A percentile compares a stretch with the other conserved stretches of the same genome.
Conservation (phyloP, 2,113 vertebrate species). For the Entomyzon cyanotis region DNA sequence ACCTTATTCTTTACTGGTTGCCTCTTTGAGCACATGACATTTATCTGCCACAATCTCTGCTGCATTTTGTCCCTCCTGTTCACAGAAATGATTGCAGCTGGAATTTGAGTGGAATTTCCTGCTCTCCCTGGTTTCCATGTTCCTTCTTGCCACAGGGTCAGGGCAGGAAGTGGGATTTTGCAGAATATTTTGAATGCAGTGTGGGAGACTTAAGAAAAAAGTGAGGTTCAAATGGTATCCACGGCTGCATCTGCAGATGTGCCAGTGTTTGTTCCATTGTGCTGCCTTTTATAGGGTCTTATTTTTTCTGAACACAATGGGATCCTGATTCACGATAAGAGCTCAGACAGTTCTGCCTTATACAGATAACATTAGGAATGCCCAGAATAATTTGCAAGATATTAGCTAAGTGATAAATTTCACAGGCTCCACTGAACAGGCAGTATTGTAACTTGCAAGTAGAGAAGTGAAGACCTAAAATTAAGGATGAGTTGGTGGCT, state of each 20-base stretch:
- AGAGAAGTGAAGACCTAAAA: background rate
- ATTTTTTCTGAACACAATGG: background rate
- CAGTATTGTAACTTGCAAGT: background rate
- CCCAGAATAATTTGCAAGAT: background rate
- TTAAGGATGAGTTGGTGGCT: background rate
- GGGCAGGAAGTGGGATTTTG: slow-evolving; percentile 48
- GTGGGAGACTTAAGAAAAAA: slow-evolving; percentile 13
- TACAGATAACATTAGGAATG: background rate
- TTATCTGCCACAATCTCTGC: background rate
- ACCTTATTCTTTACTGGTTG: background rate
- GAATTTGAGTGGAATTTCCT: slow-evolving; percentile 63
- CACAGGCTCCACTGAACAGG: background rate
- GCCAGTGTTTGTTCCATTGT: slow-evolving; percentile 6
- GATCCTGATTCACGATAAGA: background rate
- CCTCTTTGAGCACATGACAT: background rate
- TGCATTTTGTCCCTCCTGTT: background rate
- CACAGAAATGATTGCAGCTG: slow-evolving; percentile 36
- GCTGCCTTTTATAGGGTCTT: background rate
- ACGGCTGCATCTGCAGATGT: slow-evolving; percentile 30
- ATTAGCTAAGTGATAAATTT: slow-evolving; percentile 1
- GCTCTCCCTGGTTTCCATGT: slow-evolving; percentile 25
- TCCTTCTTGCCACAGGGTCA: slow-evolving; percentile 29
- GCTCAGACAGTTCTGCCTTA: background rate
- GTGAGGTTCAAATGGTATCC: slow-evolving; percentile 26
- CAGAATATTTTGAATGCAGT: slow-evolving; percentile 43